These are phyloP conservation scores for Onychomys leucogaster DNA, from an alignment of 2,797 vertebrate genomes.

Conservation along the genomic window DNA sequence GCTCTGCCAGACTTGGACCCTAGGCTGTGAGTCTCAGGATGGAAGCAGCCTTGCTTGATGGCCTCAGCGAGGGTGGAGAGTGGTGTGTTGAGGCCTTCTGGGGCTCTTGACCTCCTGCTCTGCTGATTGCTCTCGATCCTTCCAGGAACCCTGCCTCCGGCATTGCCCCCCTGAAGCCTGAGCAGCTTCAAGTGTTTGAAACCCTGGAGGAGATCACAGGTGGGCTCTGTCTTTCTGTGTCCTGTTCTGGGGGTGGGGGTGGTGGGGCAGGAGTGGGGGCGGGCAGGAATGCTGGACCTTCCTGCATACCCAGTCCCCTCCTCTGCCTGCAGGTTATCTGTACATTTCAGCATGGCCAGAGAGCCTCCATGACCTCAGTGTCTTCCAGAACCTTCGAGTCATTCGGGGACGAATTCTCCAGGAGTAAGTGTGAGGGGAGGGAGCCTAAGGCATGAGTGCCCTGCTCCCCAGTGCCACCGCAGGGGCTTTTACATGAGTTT, in stretches of 20 bases:
- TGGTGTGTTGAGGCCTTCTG: background rate
- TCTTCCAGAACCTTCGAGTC: constrained; percentile 95
- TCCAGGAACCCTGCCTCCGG: constrained; percentile 88
- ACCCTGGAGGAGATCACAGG: constrained; percentile 97
- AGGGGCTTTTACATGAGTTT: background rate
- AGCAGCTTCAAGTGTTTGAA: constrained; percentile 91
- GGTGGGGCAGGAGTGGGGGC: too few species aligned
- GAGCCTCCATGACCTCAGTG: constrained; percentile 88
- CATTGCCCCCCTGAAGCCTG: constrained; percentile 88
- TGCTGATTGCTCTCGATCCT: background rate
- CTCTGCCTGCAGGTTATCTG: constrained; percentile 92
- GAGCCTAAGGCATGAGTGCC: background rate
- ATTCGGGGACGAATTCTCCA: constrained; percentile 95
- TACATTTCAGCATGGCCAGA: constrained; percentile 95
- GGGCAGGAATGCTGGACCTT: background rate
- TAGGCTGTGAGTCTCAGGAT: constrained; percentile 27
- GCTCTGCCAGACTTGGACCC: background rate
- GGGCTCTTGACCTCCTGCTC: background rate
- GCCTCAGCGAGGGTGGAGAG: background rate
- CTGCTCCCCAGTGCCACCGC: background rate
- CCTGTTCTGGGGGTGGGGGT: background rate
- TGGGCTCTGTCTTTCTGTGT: constrained; percentile 76
- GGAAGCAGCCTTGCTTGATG: background rate
- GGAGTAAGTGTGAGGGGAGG: constrained; percentile 88
- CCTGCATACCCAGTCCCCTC: background rate